A percentile compares a stretch with the other conserved stretches of the same genome.
phyloP scores from a whole-genome alignment of 2,888 invertebrate species.

The Meiosimyza decipiens region DNA sequence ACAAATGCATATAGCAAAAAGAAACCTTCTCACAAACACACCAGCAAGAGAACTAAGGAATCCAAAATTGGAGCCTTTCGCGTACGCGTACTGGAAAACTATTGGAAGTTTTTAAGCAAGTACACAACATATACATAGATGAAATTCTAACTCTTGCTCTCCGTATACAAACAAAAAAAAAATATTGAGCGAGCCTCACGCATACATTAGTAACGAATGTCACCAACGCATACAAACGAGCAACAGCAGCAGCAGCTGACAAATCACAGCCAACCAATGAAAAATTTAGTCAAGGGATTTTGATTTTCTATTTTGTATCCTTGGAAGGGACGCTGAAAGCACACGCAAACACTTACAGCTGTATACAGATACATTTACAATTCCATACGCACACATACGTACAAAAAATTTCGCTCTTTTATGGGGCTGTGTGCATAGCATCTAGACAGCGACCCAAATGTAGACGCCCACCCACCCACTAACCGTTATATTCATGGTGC shows the following conservation, averaged over 20 bases:
- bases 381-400: constrained; percentile 34
- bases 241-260: constrained; percentile 26
- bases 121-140: constrained; percentile 1
- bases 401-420: constrained; percentile 16
- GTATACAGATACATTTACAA: constrained; percentile 34
- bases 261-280: constrained; percentile 69
- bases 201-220: constrained; percentile 31
- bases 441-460: constrained; percentile 4
- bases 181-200: not conserved
- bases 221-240: constrained; percentile 36
- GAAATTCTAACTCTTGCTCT: not conserved
- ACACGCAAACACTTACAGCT: constrained; percentile 42
- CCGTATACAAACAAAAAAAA: not conserved
- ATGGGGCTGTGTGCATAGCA: constrained; percentile 26
- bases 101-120: constrained; percentile 27
- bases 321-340: constrained; percentile 41
- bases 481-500: not conserved
- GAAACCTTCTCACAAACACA: constrained; percentile 6
- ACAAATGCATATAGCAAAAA: constrained; percentile 24
- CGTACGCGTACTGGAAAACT: constrained; percentile 38
- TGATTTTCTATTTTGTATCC: constrained; percentile 56
- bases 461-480: constrained; percentile 25
- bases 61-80: constrained; percentile 17
- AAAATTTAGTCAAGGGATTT: constrained; percentile 68
- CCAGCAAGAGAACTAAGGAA: constrained; percentile 17